phyloP scores from a whole-genome alignment of 37 sponge, comb jelly and placozoan species.

The Cladorhizidae sp. region DNA sequence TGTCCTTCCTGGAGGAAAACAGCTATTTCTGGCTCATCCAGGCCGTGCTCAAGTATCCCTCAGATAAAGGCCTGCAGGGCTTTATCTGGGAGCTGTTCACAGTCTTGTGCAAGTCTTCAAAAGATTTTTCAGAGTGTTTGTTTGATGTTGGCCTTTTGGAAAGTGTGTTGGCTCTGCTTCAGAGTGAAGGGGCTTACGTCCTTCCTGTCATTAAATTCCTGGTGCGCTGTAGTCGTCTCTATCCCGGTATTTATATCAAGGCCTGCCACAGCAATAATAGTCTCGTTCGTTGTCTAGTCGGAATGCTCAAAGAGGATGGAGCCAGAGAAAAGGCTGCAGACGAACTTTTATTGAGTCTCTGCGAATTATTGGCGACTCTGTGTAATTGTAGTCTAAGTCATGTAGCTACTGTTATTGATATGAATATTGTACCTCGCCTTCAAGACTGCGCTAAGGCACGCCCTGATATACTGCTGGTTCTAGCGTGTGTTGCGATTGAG shows the following conservation, averaged over 20 bases:
- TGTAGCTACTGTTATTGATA: constrained; percentile 8
- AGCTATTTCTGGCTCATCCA: constrained; percentile 14
- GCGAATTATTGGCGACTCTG: constrained; percentile 34
- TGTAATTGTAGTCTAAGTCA: neutral
- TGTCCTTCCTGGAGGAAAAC: constrained; percentile 22
- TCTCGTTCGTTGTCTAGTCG: neutral
- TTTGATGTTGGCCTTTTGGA: constrained; percentile 1
- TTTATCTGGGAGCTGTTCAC: constrained; percentile 46
- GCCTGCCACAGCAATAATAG: neutral
- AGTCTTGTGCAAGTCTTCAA: constrained; percentile 9
- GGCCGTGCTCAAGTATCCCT: constrained; percentile 44
- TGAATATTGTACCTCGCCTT: constrained; percentile 12
- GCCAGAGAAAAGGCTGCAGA: neutral
- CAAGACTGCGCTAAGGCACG: constrained; percentile 19
- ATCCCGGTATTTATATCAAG: neutral
- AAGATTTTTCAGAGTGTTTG: constrained; percentile 3
- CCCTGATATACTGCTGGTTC: constrained; percentile 15
- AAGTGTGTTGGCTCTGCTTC: constrained; percentile 1
- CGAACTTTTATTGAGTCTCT: neutral
- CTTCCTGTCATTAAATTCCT: constrained; percentile 20
- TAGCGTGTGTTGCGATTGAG: constrained; percentile 33
- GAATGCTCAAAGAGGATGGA: neutral
- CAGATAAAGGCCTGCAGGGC: constrained; percentile 14
- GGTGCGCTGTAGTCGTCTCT: constrained; percentile 1
- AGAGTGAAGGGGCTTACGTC: constrained; percentile 2